Conservation (phyloP, 2,888 invertebrate species). For the Dysmachus trigonus region DNA sequence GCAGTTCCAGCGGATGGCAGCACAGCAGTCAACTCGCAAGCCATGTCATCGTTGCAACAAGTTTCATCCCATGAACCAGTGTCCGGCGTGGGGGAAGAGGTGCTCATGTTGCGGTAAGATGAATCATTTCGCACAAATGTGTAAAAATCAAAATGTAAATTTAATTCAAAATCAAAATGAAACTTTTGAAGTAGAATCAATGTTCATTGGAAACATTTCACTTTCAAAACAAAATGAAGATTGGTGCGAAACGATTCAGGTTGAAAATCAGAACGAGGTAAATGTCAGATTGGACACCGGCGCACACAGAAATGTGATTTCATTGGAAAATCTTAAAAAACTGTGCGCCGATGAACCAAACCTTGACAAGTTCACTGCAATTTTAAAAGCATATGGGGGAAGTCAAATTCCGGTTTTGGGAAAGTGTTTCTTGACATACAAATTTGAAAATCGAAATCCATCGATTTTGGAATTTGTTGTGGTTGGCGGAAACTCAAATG, state of each 20-base stretch:
- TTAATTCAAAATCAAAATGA: not conserved
- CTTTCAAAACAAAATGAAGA: not conserved
- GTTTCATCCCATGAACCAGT: constrained; percentile 1
- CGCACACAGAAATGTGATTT: not conserved
- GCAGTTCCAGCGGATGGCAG: not conserved
- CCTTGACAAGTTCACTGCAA: not conserved
- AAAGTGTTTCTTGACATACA: not conserved
- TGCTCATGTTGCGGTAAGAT: not conserved
- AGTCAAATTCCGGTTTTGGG: not conserved
- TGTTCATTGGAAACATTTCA: not conserved
- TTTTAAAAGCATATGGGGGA: not conserved
- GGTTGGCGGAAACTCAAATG: not conserved
- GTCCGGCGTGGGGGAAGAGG: not conserved
- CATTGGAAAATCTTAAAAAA: not conserved
- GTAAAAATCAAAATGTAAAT: not conserved
- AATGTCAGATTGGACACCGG: not conserved
- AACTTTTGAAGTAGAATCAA: not conserved
- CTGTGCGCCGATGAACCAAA: not conserved
- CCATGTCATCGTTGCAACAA: not conserved
- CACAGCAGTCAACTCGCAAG: not conserved
- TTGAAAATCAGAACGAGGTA: not conserved
- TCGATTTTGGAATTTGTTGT: not conserved
- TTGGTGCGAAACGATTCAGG: not conserved
- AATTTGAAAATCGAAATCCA: not conserved
- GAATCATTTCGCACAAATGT: not conserved